These are phyloP conservation scores for Phortica magna DNA, from an alignment of 2,888 invertebrate species.

Conservation along the genomic window DNA sequence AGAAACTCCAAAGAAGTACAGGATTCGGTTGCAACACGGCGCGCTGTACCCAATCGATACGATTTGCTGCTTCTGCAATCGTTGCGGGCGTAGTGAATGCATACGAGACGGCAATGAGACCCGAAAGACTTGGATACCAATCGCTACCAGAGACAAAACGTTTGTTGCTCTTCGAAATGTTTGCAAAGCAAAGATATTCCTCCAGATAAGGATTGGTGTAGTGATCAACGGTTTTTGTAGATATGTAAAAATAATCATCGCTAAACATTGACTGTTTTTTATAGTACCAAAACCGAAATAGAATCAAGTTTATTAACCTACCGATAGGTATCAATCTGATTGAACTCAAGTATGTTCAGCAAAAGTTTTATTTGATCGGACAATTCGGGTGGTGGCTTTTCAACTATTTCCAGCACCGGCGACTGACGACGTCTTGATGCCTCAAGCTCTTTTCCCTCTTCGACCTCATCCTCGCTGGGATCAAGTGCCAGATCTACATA, in stretches of 20 bases:
- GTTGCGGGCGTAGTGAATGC: constrained; percentile 80
- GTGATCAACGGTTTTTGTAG: constrained; percentile 61
- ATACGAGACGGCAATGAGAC: constrained; percentile 84
- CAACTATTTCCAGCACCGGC: constrained; percentile 39
- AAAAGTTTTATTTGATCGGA: constrained; percentile 73
- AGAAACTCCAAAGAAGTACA: constrained; percentile 87
- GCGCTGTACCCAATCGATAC: constrained; percentile 79
- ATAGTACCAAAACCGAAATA: constrained; percentile 11
- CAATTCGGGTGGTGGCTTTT: constrained; percentile 63
- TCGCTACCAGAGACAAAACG: constrained; percentile 83
- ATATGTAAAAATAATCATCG: constrained; percentile 75
- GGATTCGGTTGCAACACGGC: constrained; percentile 83
- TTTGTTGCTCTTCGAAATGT: constrained; percentile 82
- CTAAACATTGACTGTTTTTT: constrained; percentile 50
- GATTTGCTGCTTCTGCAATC: constrained; percentile 56
- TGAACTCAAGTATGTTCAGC: constrained; percentile 75
- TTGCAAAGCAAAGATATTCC: constrained; percentile 82
- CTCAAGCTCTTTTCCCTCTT: constrained; percentile 49
- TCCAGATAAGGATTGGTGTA: constrained; percentile 72
- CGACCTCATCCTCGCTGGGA: constrained; percentile 66
- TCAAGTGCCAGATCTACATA: constrained; percentile 61
- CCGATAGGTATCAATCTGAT: constrained; percentile 78
- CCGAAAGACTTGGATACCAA: constrained; percentile 87
- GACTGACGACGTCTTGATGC: constrained; percentile 47
- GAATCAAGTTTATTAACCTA: constrained; percentile 42